These are phyloP conservation scores for Actinernus sp. DNA, from an alignment of 92 coral and sea anemone species.

Conservation along the genomic window DNA sequence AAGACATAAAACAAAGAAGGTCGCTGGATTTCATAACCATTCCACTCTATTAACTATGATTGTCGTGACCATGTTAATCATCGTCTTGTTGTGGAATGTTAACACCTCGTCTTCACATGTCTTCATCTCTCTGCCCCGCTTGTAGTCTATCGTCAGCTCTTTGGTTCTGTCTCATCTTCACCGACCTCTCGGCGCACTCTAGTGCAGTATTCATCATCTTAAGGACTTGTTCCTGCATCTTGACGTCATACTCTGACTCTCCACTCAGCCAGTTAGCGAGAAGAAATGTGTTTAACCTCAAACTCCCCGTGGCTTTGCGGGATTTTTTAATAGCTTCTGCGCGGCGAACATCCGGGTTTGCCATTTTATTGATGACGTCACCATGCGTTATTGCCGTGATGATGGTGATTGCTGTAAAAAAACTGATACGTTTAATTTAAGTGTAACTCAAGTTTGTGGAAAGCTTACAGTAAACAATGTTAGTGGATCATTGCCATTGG, in stretches of 20 bases:
- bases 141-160: slow-evolving; percentile 15
- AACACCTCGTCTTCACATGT: not conserved
- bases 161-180: slow-evolving; percentile 60
- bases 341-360: not conserved
- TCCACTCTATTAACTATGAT: too few relatives aligned
- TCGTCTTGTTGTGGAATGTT: slow-evolving; percentile 8
- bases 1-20: too few relatives aligned
- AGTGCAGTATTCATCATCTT: slow-evolving; percentile 67
- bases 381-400: slow-evolving; percentile 70
- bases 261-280: slow-evolving; percentile 70
- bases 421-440: too few relatives aligned
- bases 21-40: too few relatives aligned
- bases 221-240: slow-evolving; percentile 29
- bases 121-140: not conserved
- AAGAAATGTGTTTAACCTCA: slow-evolving; percentile 36
- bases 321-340: slow-evolving; percentile 43
- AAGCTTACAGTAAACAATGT: too few relatives aligned
- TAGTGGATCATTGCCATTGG: too few relatives aligned
- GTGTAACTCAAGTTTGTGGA: too few relatives aligned
- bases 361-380: slow-evolving; percentile 24
- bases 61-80: too few relatives aligned
- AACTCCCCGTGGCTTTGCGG: slow-evolving; percentile 70
- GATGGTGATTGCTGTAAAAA: slow-evolving; percentile 66
- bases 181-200: slow-evolving; percentile 75
- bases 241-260: slow-evolving; percentile 39